Conservation (phyloP, 2,797 vertebrate species). For the Balearica regulorum region DNA sequence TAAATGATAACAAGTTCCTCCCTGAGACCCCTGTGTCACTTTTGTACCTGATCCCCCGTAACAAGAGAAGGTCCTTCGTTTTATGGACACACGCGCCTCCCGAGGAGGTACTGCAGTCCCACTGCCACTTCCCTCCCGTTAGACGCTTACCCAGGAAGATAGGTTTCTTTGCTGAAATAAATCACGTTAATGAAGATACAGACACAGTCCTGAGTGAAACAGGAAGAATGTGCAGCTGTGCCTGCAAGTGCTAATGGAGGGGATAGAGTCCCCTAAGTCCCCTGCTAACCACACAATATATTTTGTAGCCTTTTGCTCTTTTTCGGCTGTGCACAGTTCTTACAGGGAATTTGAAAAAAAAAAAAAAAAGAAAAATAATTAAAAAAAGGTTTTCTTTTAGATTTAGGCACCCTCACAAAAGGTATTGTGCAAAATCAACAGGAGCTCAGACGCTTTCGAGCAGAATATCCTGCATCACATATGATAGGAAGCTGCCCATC, state of each 20-base stretch:
- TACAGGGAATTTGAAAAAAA: not conserved
- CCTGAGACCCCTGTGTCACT: not conserved
- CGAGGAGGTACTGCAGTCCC: not conserved
- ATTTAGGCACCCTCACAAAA: not conserved
- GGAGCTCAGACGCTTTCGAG: not conserved
- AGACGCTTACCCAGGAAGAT: not conserved
- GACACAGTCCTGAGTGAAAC: not conserved
- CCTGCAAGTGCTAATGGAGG: not conserved
- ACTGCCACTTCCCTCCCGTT: not conserved
- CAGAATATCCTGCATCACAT: rapidly evolving
- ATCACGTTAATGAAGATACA: not conserved
- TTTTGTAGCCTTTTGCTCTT: not conserved
- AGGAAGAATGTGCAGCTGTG: not conserved
- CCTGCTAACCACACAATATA: not conserved
- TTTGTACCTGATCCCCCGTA: not conserved
- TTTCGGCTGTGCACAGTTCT: not conserved
- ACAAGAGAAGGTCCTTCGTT: not conserved
- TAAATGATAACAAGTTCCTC: conserved; percentile 14
- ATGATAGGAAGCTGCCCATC: not conserved
- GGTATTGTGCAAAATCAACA: not conserved
- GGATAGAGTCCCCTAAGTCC: not conserved
- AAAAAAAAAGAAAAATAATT: no score
- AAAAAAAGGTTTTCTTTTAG: not conserved
- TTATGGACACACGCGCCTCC: not conserved
- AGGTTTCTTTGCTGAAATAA: not conserved